Base-by-base conservation (phyloP, 1,140 invertebrate genomes). In the Oscheius sp. region DNA sequence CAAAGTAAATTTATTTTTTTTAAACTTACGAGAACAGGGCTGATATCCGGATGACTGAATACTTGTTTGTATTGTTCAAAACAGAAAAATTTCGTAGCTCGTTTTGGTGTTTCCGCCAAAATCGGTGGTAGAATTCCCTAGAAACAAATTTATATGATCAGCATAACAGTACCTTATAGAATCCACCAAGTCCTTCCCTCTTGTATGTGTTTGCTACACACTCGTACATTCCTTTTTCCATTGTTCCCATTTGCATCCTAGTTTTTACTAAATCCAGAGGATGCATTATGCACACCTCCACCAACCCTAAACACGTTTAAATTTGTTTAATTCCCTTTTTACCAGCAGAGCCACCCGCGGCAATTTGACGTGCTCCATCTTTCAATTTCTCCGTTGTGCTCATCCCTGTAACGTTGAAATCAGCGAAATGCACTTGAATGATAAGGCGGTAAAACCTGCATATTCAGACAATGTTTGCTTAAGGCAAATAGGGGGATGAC, bases 261-360 rank as follows among this genome's bases (percentile, higher is more conserved):
- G 93, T 96, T 87, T 95, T 95, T 0, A 95, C 89, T 66, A 95
- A 86, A 86, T 96, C 93, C 82, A 95, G 87, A 1, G 93, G 94
- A 87, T 95, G 93, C 93, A 96, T 95, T 68, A 95, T 91, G 81
- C 91, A 94, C 59, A 95, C 92, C 89, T 96, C 94, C 18, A 94
- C 89, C 85, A 95, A 94, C 28, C 87, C 87, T 87, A 75, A 66
- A 72, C 68, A 70, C 15, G 66, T 10, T 26, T 26, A 67, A 35
- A 77, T 28, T 28, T 29, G 69, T 66, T 69, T 59, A 28, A 28
- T 70, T 49, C 10, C 3, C 23, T 77, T 35, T 72, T 78, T 85
- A 75, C 93, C 92, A 77, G 93, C 93, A 75, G 91, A 92, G 69
- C 93, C 93, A 69, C 93, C 93, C 77, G 93, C 90, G 36, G 89